Base-by-base conservation (phyloP, 1,140 invertebrate species). In the Cherax quadricarinatus region DNA sequence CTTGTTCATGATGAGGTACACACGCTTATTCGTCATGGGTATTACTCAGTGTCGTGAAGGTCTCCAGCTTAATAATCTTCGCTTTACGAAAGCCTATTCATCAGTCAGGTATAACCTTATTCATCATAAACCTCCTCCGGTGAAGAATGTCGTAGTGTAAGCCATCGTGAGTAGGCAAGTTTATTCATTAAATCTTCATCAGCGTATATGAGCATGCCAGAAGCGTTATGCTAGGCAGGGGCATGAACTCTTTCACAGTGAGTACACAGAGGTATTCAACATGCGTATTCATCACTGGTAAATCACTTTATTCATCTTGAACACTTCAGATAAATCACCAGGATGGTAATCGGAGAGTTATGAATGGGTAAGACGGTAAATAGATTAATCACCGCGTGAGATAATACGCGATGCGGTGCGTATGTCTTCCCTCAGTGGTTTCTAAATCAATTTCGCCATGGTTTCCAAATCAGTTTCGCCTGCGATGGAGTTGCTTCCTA, bases 291-390 rank as follows among this genome's bases (percentile, higher is more conserved):
- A 88, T 66, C 86, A 53, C 16, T 30, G 21, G 24, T 86, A 73
- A 87, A 73, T 87, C 73, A 41, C 73, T 88, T 75, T 51, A 88
- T 88, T 83, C 51, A 83, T 30, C 49, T 57, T 53, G 86, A 81
- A 66, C 73, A 62, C 60, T 24, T 81, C 51, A 53, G 86, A 81
- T 88, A 81, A 88, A 88, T 88, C 86, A 88, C 21, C 12, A 30
- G 75, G 86, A 88, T 88, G 86, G 86, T 88, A 88, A 88, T 88
- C 86, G 86, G 86, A 88, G 86, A 73, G 86, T 88, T 88, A 88
- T 88, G 75, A 62, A 88, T 88, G 86, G 48, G 51, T 62, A 80
- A 30, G 24, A 88, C 30, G 75, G 79, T 88, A 81, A 62, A 30
- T 81, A 81, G 53, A 88, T 88, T 88, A 88, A 88, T 88, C 86